These are phyloP conservation scores for Naso thynnoides DNA, from an alignment of 2,797 vertebrate genomes.

Conservation along the genomic window DNA sequence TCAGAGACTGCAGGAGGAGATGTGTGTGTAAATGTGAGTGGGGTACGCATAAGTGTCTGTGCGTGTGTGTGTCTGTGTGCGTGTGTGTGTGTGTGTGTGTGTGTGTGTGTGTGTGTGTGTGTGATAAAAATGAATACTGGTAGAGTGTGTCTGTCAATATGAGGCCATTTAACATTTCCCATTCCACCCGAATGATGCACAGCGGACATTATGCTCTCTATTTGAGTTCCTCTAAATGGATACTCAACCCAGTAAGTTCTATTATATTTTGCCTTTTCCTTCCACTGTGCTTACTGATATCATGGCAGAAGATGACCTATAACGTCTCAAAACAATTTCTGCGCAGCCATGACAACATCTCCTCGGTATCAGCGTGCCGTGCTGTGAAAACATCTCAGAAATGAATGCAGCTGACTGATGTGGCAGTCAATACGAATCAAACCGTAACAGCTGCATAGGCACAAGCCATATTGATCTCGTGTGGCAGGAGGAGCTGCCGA, in stretches of 20 bases:
- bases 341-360: conserved; percentile 55
- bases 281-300: conserved; percentile 67
- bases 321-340: conserved; percentile 61
- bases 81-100: conserved; percentile 38
- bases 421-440: conserved; percentile 68
- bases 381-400: conserved; percentile 54
- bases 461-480: conserved; percentile 69
- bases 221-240: conserved; percentile 74
- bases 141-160: conserved; percentile 78
- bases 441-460: conserved; percentile 70
- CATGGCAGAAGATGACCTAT: conserved; percentile 60
- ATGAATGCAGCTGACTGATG: conserved; percentile 60
- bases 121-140: conserved; percentile 72
- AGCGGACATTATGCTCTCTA: conserved; percentile 73
- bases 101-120: conserved; percentile 32
- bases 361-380: conserved; percentile 16
- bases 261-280: conserved; percentile 71
- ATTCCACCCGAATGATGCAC: conserved; percentile 77
- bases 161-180: conserved; percentile 77
- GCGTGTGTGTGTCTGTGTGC: conserved; percentile 70
- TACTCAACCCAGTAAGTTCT: conserved; percentile 71
- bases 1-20: conserved; percentile 77
- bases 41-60: conserved; percentile 26
- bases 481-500: conserved; percentile 52
- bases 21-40: conserved; percentile 53